Evolutionary conservation across 2,113 vertebrate species (phyloP).

Genomic region (human): DNA sequence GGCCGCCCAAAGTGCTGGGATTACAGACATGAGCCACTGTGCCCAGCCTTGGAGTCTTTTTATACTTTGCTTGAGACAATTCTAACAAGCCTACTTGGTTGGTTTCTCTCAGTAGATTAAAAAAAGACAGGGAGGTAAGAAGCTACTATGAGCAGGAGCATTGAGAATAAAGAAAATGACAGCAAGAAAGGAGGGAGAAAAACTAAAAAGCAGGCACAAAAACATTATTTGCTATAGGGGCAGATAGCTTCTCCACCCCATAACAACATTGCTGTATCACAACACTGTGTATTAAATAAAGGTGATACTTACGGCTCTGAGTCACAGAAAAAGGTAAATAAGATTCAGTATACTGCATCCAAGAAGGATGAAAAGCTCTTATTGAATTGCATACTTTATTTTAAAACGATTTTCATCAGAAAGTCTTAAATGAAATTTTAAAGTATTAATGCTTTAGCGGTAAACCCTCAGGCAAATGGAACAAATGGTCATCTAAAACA

Average conservation of each 20-base stretch:
- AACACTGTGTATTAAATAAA: not conserved
- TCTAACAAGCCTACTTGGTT: not conserved
- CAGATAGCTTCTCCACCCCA: not conserved
- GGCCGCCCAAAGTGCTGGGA: not conserved
- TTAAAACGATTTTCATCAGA: not conserved
- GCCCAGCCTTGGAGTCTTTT: too few species aligned
- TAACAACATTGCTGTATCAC: not conserved
- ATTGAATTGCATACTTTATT: not conserved
- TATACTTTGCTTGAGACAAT: not conserved
- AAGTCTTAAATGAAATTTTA: constrained; percentile 33
- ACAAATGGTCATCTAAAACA: constrained; percentile 8
- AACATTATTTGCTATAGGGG: not conserved
- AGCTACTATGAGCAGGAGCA: not conserved
- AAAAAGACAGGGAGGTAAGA: not conserved
- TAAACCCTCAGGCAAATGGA: not conserved
- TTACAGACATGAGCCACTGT: not conserved
- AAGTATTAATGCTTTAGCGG: not conserved
- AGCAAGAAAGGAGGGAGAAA: not conserved
- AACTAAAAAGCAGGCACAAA: not conserved
- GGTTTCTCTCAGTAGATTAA: not conserved
- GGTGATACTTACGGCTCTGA: not conserved
- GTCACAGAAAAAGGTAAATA: not conserved
- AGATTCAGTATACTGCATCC: not conserved
- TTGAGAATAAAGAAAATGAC: not conserved
- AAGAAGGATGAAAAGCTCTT: not conserved